Base-by-base conservation (phyloP, 2,113 vertebrate genomes). In the Alligator mississippiensis region DNA sequence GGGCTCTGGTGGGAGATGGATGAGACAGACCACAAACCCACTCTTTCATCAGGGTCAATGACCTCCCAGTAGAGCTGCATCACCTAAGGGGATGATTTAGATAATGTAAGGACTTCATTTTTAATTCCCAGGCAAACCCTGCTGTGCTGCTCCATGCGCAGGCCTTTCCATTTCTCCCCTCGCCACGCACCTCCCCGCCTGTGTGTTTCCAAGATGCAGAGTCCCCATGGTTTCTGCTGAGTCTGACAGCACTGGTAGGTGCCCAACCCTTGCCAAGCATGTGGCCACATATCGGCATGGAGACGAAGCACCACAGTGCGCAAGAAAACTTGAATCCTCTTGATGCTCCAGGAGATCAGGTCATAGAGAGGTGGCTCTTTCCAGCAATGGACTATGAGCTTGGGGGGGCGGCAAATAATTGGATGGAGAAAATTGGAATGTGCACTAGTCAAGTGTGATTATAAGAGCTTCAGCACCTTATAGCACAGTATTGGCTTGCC, bases 261-360 rank as follows among this genome's bases (percentile, higher is more conserved):
- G 25, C 70, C 13, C 22, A 5, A 13, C 11, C 3, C 2, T 66
- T 60, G 25, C 80, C 77, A 38, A 59, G 72, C 38, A 68, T 18
- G 15, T 60, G 58, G 14, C 47, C 0, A 11, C 12, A 0, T 25
- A 4, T 27, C 12, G 0, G 1, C 4, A 28, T 24, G 59, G n/a
- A 38, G 54, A 60, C 47, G 25, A 63, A 75, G 28, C 22, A 19
- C n/a, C 54, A 16, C 10, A 28, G 58, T 54, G 54, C 17, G 58
- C 38, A 79, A 61, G 27, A 64, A 24, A 3, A 27, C 34, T n/a
- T 74, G 64, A 86, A 64, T 68, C 82, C 60, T 63, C 78, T 4
- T 9, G 7, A 28, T 54, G 63, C 34, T 64, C 58, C 77, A 68
- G 64, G 64, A 68, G 28, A 68, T 30, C 17, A 28, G 28, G 25